Percentiles rank a stretch among this genome's conserved stretches.
phyloP scores from a whole-genome alignment of 2,113 vertebrate species.

The mouse (Mus musculus) region GRCm39 chr4:144972501-144973000 shows the following conservation, averaged over 20 bases:
- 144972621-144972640: neutral
- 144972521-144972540: neutral
- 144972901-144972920: slow-evolving; percentile 42
- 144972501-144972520: no score
- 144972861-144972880: neutral
- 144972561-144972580: neutral
- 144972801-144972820: neutral
- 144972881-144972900: slow-evolving; percentile 63
- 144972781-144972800: no score
- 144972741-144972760: neutral
- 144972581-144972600: neutral
- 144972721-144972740: neutral
- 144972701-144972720: no score
- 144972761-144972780: neutral
- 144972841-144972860: neutral
- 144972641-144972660: neutral
- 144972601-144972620: neutral
- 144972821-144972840: neutral
- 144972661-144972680: neutral
- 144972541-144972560: neutral
- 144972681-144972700: neutral
- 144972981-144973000: neutral
- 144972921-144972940: neutral
- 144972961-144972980: neutral
- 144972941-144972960: neutral